phyloP scores from a whole-genome alignment of 2,797 vertebrate species.

The Lophotriccus pileatus region DNA sequence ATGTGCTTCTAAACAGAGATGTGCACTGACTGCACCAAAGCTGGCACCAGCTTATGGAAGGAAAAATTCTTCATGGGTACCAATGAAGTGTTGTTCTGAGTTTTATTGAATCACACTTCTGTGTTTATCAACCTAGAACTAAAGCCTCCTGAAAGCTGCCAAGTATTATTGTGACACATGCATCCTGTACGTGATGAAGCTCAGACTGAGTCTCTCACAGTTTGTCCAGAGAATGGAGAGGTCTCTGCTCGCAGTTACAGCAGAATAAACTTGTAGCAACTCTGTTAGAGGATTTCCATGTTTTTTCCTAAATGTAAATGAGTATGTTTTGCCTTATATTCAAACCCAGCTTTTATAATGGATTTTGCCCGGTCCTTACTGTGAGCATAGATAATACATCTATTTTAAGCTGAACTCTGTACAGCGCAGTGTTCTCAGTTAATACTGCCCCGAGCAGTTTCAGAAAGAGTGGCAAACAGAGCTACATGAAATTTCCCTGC shows the following conservation, averaged over 20 bases:
- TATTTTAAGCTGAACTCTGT: background rate
- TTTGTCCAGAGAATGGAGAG: background rate
- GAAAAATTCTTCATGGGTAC: background rate
- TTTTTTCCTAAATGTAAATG: background rate
- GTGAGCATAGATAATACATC: background rate
- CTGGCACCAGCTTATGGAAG: background rate
- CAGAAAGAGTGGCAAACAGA: background rate
- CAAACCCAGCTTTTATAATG: background rate
- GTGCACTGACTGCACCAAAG: background rate
- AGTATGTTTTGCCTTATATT: background rate
- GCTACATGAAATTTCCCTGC: accelerated
- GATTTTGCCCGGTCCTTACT: background rate
- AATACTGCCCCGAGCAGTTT: background rate
- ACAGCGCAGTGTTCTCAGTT: background rate
- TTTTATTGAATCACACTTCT: background rate
- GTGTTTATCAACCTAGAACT: background rate
- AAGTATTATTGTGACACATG: background rate
- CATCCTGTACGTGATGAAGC: background rate
- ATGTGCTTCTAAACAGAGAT: background rate
- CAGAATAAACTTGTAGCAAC: background rate
- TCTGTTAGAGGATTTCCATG: background rate
- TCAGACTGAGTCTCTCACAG: background rate
- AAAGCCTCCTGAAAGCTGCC: background rate
- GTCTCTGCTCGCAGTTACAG: background rate
- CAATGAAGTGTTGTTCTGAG: background rate